phyloP scores from a whole-genome alignment of 1,140 invertebrate genomes.

The Cotesia vestalis region DNA sequence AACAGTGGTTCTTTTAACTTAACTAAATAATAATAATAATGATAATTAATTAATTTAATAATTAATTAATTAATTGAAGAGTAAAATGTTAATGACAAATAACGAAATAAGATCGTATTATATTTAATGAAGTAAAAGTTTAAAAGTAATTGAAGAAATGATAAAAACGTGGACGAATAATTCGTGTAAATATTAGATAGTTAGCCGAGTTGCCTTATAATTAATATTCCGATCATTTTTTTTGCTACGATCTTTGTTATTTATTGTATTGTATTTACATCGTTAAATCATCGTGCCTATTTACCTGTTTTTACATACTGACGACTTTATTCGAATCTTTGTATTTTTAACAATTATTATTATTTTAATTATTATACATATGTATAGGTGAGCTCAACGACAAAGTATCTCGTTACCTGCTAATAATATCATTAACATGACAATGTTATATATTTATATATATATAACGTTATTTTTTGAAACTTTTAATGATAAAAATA shows the following conservation, averaged over 20 bases:
- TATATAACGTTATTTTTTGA: conserved; percentile 59
- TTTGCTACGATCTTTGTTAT: conserved; percentile 60
- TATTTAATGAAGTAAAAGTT: conserved; percentile 36
- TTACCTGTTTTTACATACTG: conserved; percentile 54
- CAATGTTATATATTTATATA: conserved; percentile 52
- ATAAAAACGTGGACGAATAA: conserved; percentile 40
- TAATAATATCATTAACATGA: conserved; percentile 51
- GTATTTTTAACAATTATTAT: conserved; percentile 32
- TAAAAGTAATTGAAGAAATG: conserved; percentile 22
- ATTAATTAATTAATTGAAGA: conserved; percentile 1
- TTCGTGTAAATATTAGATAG: conserved; percentile 67
- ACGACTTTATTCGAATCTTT: conserved; percentile 20
- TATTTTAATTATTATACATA: conserved; percentile 13
- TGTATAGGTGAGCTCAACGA: conserved; percentile 38
- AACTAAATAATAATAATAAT: conserved; percentile 20
- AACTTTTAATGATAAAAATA: conserved; percentile 42
- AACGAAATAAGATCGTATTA: conserved; percentile 57
- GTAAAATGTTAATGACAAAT: conserved; percentile 57
- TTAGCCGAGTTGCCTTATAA: conserved; percentile 54
- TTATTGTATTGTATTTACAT: conserved; percentile 59
- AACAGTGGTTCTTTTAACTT: conserved; percentile 32
- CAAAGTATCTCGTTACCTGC: conserved; percentile 50
- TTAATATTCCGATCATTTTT: conserved; percentile 51
- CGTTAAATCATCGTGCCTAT: conserved; percentile 55
- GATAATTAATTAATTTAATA: conserved; percentile 37